Base-by-base conservation (phyloP, 2,888 invertebrate genomes). In the Ichneumon xanthorius region DNA sequence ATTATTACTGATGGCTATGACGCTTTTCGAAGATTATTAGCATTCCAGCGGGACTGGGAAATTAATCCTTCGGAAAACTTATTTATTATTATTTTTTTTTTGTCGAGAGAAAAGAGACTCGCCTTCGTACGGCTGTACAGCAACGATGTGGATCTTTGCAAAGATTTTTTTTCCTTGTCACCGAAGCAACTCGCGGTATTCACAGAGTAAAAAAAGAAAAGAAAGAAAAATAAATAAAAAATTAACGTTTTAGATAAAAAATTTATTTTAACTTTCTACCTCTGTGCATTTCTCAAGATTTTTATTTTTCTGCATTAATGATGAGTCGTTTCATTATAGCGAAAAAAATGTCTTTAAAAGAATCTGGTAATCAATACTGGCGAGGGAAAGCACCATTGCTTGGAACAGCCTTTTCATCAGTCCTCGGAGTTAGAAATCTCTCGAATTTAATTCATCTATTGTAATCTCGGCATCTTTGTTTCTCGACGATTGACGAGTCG, bases 401-500 rank as follows among this genome's bases (percentile, higher is more conserved):
- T 40, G 7, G 67, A 37, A 37, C 1, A 30, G 19, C 40, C 40
- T 65, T 40, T 16, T 14, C 40, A 22, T 7, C 11, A 45, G n/a
- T 58, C 26, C n/a, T 75, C 19, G 26, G 19, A 16, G 19, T 63
- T 48, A 26, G 48, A 71, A 72, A 82, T 58, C 55, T 45, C 45
- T 19, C 61, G 16, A 63, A 55, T 40, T 71, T 37, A 53, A 71
- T 11, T 11, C 22, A 50, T 45, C 48, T 33, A 71, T 45, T 53
- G 50, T 37, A 71, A 75, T 83, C 53, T 33, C 5, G 68, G 16
- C 33, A 70, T 45, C 79, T 26, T 63, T 67, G 37, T 80, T 65
- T 76, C 33, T 50, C 45, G 40, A 22, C 63, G 6, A 45, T 30
- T 11, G 48, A 16, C 61, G 22, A 65, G 53, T 37, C 58, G 26